phyloP scores from a whole-genome alignment of 2,113 vertebrate species.

The Thomomys bottae region DNA sequence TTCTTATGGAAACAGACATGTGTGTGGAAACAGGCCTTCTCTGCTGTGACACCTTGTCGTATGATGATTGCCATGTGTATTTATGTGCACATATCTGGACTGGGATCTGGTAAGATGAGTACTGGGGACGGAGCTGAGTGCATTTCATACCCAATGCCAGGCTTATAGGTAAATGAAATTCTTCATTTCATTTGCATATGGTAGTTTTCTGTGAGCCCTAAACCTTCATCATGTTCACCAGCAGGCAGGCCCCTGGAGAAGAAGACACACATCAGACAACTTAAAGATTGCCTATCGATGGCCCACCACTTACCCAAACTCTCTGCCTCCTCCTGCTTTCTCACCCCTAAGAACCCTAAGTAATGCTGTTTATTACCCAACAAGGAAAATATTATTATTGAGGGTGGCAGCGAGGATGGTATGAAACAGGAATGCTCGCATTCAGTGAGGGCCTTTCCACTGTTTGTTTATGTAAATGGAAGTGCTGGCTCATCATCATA shows the following conservation, averaged over 20 bases:
- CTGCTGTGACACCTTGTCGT: fast-evolving
- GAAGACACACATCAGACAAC: neutral
- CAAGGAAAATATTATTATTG: slow-evolving; percentile 72
- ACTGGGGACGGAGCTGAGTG: neutral
- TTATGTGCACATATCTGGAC: too few relatives aligned
- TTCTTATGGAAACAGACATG: fast-evolving
- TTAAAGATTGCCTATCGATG: neutral
- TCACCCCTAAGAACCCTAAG: slow-evolving; percentile 58
- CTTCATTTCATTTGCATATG: neutral
- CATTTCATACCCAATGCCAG: fast-evolving
- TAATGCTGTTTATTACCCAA: slow-evolving; percentile 71
- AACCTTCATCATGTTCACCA: neutral
- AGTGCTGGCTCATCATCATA: slow-evolving; percentile 48
- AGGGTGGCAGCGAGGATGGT: slow-evolving; percentile 63
- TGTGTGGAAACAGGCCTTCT: fast-evolving
- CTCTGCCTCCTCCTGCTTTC: neutral
- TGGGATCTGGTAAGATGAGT: too few relatives aligned
- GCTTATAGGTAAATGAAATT: fast-evolving
- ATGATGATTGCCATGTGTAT: neutral
- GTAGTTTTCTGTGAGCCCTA: neutral
- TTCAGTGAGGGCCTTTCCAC: slow-evolving; percentile 11
- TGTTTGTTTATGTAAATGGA: slow-evolving; percentile 78
- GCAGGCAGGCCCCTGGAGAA: fast-evolving
- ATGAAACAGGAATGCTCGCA: slow-evolving; percentile 46
- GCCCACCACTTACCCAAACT: neutral